Conservation (phyloP, 2,888 invertebrate genomes). For the Rotaria magnacalcarata region DNA sequence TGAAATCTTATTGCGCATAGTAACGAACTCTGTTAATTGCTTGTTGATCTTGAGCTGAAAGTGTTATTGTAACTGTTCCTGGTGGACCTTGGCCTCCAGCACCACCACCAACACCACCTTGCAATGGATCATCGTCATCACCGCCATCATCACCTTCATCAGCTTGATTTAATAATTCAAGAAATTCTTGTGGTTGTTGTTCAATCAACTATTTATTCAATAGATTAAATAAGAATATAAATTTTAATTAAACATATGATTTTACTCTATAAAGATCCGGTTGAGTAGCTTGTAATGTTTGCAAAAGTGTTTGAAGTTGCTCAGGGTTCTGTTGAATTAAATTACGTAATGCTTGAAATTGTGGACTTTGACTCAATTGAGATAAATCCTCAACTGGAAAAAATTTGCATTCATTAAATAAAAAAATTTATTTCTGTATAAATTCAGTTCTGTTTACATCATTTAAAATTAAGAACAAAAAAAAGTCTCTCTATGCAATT, state of each 20-base stretch:
- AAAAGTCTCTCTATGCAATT: too few species aligned
- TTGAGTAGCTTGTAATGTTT: constrained; percentile 30
- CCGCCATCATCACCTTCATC: not conserved
- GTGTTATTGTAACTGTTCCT: not conserved
- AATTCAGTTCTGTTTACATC: too few species aligned
- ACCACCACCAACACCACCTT: not conserved
- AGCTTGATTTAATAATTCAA: constrained; percentile 29
- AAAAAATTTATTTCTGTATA: too few species aligned
- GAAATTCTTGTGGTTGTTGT: constrained; percentile 33
- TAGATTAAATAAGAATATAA: not conserved
- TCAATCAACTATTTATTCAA: not conserved
- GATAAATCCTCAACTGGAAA: not conserved
- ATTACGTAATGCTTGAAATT: constrained; percentile 21
- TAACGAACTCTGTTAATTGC: not conserved
- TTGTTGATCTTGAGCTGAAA: constrained; percentile 33
- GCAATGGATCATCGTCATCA: constrained; percentile 17
- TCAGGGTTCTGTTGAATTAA: constrained; percentile 36
- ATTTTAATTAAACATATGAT: not conserved
- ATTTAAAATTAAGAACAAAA: too few species aligned
- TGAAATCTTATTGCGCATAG: not conserved
- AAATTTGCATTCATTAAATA: too few species aligned
- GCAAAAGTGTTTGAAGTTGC: constrained; percentile 3
- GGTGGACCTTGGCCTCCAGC: constrained; percentile 8
- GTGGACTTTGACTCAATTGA: constrained; percentile 19
- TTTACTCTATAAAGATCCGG: not conserved